Conservation (phyloP, 2,888 invertebrate species). For the Acanthosepion lycidas region DNA sequence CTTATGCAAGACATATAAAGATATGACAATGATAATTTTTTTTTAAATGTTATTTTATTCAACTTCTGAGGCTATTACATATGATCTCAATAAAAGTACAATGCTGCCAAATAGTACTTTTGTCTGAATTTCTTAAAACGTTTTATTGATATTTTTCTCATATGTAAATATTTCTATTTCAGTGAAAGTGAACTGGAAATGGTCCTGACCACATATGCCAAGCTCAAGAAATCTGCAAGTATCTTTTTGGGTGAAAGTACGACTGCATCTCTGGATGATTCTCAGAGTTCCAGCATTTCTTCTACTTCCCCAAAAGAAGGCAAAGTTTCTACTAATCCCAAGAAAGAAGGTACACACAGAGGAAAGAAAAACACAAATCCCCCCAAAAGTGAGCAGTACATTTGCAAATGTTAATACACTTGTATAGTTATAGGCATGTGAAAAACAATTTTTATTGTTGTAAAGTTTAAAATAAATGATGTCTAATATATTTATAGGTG, state of each 20-base stretch:
- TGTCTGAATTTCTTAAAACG: too few relatives aligned
- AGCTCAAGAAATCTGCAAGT: slow-evolving; percentile 74
- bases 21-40: too few relatives aligned
- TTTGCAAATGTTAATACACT: neutral
- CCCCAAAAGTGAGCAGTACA: neutral
- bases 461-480: too few relatives aligned
- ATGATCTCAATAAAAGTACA: too few relatives aligned
- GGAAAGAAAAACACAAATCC: slow-evolving; percentile 37
- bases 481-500: too few relatives aligned
- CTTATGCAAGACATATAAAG: too few relatives aligned
- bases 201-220: slow-evolving; percentile 74
- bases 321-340: neutral
- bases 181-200: slow-evolving; percentile 74
- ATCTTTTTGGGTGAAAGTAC: slow-evolving; percentile 70
- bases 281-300: neutral
- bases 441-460: too few relatives aligned
- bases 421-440: neutral
- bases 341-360: neutral
- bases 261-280: slow-evolving; percentile 54
- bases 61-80: too few relatives aligned
- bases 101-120: too few relatives aligned
- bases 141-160: too few relatives aligned
- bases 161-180: slow-evolving; percentile 45
- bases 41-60: too few relatives aligned
- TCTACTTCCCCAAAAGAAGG: neutral